Evolutionary conservation across 2,797 vertebrate genomes (phyloP).

Genomic region (Epinephelus awoara): DNA sequence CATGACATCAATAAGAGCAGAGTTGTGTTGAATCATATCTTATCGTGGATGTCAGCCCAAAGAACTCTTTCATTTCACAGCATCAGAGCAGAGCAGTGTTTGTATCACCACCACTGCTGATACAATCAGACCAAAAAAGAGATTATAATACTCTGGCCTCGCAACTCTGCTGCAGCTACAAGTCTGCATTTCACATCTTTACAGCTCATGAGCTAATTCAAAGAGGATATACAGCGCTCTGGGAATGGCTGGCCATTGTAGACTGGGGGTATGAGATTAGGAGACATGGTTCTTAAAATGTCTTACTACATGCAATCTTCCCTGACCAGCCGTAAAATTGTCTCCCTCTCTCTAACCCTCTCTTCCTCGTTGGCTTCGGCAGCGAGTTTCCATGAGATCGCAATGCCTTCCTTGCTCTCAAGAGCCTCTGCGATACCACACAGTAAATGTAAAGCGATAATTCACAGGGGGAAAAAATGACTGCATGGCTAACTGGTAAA

Average conservation of each 20-base stretch:
- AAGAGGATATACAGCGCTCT: conserved; percentile 36
- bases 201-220: conserved; percentile 49
- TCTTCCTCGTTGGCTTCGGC: conserved; percentile 62
- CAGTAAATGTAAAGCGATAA: conserved; percentile 71
- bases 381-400: conserved; percentile 69
- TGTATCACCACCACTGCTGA: conserved; percentile 34
- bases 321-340: conserved; percentile 62
- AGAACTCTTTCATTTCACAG: conserved; percentile 53
- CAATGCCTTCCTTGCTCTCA: conserved; percentile 53
- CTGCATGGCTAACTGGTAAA: conserved; percentile 67
- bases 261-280: conserved; percentile 49
- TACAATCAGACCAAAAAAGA: conserved; percentile 34
- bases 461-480: conserved; percentile 66
- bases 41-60: conserved; percentile 51
- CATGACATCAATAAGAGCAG: conserved; percentile 69
- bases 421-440: conserved; percentile 59
- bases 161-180: conserved; percentile 14
- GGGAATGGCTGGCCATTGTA: conserved; percentile 34
- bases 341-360: conserved; percentile 36
- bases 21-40: conserved; percentile 66
- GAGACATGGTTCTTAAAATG: conserved; percentile 64
- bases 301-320: conserved; percentile 50
- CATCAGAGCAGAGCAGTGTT: conserved; percentile 39
- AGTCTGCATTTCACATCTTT: conserved; percentile 41
- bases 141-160: conserved; percentile 13